Conservation (phyloP, 2,888 invertebrate species). For the Galeruca laticollis region DNA sequence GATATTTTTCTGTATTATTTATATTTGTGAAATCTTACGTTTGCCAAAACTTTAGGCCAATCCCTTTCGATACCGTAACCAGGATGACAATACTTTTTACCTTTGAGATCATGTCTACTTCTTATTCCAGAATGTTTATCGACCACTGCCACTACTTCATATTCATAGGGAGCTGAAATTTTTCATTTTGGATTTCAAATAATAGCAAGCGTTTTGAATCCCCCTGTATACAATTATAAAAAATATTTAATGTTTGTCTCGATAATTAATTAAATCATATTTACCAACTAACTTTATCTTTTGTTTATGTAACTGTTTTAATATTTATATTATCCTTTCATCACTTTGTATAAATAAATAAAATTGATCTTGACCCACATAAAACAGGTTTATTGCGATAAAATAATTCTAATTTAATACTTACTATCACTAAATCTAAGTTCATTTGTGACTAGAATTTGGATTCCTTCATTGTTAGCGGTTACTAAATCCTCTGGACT, state of each 20-base stretch:
- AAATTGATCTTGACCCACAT: neutral
- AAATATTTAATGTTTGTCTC: no score
- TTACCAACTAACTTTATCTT: no score
- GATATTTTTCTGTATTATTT: no score
- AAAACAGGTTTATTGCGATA: neutral
- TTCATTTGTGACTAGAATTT: slow-evolving; percentile 79
- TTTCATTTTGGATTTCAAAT: no score
- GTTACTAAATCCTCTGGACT: slow-evolving; percentile 88
- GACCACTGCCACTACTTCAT: slow-evolving; percentile 77
- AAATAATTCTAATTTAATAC: neutral
- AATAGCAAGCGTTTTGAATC: no score
- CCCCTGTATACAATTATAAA: no score
- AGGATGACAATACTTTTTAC: slow-evolving; percentile 85
- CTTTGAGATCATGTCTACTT: slow-evolving; percentile 73
- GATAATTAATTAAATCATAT: no score
- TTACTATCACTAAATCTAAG: slow-evolving; percentile 71
- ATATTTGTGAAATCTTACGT: slow-evolving; percentile 68
- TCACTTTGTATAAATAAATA: neutral
- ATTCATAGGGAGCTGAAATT: slow-evolving; percentile 69
- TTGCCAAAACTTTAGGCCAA: slow-evolving; percentile 81
- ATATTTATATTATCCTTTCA: neutral
- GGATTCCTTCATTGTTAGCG: slow-evolving; percentile 75
- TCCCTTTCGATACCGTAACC: slow-evolving; percentile 80
- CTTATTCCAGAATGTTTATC: slow-evolving; percentile 72
- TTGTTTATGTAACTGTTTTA: neutral